Evolutionary conservation across 2,888 invertebrate genomes (phyloP).

Genomic region (Halictus quadricinctus): DNA sequence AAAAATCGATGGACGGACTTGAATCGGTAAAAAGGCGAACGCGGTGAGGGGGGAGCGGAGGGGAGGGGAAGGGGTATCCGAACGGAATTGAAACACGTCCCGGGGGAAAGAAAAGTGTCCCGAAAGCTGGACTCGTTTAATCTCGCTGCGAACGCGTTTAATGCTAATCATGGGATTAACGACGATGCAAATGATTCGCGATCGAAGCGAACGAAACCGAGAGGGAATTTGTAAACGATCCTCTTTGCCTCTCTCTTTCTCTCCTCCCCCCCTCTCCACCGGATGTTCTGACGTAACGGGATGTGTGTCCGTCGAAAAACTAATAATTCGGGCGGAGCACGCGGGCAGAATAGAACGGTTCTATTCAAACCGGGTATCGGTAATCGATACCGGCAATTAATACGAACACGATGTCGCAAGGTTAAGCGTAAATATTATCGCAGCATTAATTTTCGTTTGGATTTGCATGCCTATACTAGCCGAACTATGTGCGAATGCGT

Average conservation of each 20-base stretch:
- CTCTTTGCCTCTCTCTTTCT: neutral
- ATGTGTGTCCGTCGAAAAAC: slow-evolving; percentile 11
- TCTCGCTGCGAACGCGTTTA: slow-evolving; percentile 28
- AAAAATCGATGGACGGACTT: slow-evolving; percentile 5
- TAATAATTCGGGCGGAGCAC: slow-evolving; percentile 20
- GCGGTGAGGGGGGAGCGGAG: neutral
- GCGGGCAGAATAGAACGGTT: slow-evolving; percentile 8
- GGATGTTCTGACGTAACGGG: neutral
- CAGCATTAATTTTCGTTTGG: slow-evolving; percentile 45
- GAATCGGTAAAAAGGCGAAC: slow-evolving; percentile 19
- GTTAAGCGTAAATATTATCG: slow-evolving; percentile 52
- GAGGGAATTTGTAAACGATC: slow-evolving; percentile 39
- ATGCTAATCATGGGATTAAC: slow-evolving; percentile 48
- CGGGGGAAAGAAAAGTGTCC: slow-evolving; percentile 29
- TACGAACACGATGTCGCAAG: slow-evolving; percentile 34
- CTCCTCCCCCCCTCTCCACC: neutral
- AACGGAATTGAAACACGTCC: neutral
- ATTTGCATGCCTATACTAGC: slow-evolving; percentile 31
- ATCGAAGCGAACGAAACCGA: slow-evolving; percentile 8
- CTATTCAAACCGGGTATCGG: slow-evolving; percentile 31
- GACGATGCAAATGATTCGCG: slow-evolving; percentile 9
- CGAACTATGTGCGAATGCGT: slow-evolving; percentile 10
- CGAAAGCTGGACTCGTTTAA: slow-evolving; percentile 24
- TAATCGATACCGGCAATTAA: slow-evolving; percentile 51
- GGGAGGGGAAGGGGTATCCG: neutral